phyloP scores from a whole-genome alignment of 2,113 vertebrate species.

The Hippocampus zosterae region DNA sequence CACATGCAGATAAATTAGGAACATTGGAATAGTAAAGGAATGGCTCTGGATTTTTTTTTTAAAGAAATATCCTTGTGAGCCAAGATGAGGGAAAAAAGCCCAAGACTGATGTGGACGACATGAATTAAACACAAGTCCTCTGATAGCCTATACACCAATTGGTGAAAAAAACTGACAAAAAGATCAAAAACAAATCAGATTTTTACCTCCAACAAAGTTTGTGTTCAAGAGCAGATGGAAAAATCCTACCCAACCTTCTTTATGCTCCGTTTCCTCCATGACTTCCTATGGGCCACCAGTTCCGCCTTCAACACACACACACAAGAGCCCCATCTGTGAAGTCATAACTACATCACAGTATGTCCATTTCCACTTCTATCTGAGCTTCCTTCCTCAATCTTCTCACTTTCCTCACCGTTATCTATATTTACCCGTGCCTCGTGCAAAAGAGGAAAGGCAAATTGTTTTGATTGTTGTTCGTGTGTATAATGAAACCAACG shows the following conservation, averaged over 20 bases:
- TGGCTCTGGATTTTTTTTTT: too few relatives aligned
- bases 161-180: slow-evolving; percentile 23
- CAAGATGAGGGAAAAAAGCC: slow-evolving; percentile 17
- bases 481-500: neutral
- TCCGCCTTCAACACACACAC: slow-evolving; percentile 41
- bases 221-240: neutral
- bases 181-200: slow-evolving; percentile 26
- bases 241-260: neutral
- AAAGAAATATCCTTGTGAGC: slow-evolving; percentile 25
- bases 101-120: slow-evolving; percentile 29
- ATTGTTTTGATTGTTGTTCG: neutral
- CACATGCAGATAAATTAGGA: slow-evolving; percentile 40
- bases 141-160: slow-evolving; percentile 16
- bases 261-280: slow-evolving; percentile 37
- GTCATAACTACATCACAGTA: slow-evolving; percentile 37
- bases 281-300: slow-evolving; percentile 36
- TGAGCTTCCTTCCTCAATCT: slow-evolving; percentile 49
- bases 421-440: neutral
- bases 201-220: slow-evolving; percentile 10
- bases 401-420: slow-evolving; percentile 12
- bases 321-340: slow-evolving; percentile 38
- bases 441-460: neutral
- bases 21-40: too few relatives aligned
- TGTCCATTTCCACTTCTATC: slow-evolving; percentile 36
- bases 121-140: slow-evolving; percentile 38